Conservation (phyloP, 2,888 invertebrate species). For the Eristalis tenax region DNA sequence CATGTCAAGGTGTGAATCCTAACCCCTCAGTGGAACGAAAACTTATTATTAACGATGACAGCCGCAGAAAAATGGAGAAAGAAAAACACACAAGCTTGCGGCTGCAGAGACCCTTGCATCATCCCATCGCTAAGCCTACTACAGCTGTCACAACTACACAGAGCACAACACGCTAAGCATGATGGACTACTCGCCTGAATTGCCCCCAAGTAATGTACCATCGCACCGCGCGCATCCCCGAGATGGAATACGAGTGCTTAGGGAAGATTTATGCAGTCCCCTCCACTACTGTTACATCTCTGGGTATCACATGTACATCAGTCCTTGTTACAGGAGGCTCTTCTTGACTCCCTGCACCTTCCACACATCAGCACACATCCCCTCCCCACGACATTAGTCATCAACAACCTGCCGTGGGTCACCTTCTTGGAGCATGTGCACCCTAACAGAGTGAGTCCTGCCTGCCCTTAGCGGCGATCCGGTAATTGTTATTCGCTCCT, state of each 20-base stretch:
- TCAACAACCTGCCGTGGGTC: conserved; percentile 21
- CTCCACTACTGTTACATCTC: conserved; percentile 57
- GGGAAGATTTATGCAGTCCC: conserved; percentile 59
- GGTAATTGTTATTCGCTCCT: conserved; percentile 67
- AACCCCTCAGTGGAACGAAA: conserved; percentile 20
- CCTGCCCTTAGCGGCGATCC: conserved; percentile 34
- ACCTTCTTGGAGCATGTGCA: conserved; percentile 23
- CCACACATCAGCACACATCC: conserved; percentile 28
- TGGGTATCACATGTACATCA: conserved; percentile 16
- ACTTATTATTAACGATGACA: conserved; percentile 65
- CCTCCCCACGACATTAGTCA: conserved; percentile 60
- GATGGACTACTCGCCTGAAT: conserved; percentile 63
- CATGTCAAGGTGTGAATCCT: conserved; percentile 68
- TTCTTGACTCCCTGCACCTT: background rate
- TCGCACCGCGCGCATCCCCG: background rate
- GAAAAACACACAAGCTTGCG: conserved; percentile 31
- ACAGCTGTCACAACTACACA: conserved; percentile 20
- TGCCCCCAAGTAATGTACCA: conserved; percentile 57
- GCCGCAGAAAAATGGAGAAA: conserved; percentile 5
- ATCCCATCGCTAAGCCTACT: conserved; percentile 10
- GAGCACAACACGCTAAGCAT: conserved; percentile 49
- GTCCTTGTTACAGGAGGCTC: conserved; percentile 39
- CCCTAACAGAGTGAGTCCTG: conserved; percentile 22
- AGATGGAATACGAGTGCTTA: conserved; percentile 45
- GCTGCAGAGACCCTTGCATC: conserved; percentile 45